Evolutionary conservation across 2,797 vertebrate genomes (phyloP), one percentile per base, ranked within the genome.

Genomic region (Sebastes taczanowskii): DNA sequence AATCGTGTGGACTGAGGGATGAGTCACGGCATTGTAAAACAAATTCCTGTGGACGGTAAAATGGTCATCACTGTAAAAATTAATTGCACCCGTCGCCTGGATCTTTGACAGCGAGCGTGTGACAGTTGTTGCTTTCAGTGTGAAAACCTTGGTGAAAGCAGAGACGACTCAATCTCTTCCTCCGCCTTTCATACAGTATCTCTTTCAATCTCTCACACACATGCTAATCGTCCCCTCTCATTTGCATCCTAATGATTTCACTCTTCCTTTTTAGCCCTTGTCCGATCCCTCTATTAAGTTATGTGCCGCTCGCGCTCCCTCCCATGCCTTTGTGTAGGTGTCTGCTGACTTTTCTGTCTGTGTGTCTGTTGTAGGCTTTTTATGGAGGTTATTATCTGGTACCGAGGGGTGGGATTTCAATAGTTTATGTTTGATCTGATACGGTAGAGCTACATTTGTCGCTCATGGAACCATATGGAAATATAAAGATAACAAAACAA

Each of bases 221-320:
- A 93, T 92, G 88, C 95, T 96, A 96, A 96, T 96, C 95, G 94
- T 93, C 86, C 89, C 86, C 79, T 92, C 96, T 95, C 95, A 95
- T 97, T 97, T 97, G 96, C 97, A 97, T 97, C 95, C 95, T 97
- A 97, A 97, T 97, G 95, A 96, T 95, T 95, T 91, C 90, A 85
- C 89, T 93, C 86, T 92, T 92, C 86, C 85, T 91, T 88, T 92
- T 81, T 80, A 91, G 78, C 81, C 73, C 81, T 68, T 64, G 84
- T 90, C 86, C 85, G 64, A 89, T 89, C 80, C 83, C 81, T 89
- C 85, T 84, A 92, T 93, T 92, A 93, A 89, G 92, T 87, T 80
- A 85, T 90, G 83, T 77, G 86, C 75, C 18, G 69, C 87, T 83
- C 56, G 16, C 4, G 80, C 80, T 76, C 85, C 88, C 83, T 77